Evolutionary conservation across 2,888 invertebrate genomes (phyloP), one percentile per base, ranked within the genome.

Genomic region (Punctoribates punctum): DNA sequence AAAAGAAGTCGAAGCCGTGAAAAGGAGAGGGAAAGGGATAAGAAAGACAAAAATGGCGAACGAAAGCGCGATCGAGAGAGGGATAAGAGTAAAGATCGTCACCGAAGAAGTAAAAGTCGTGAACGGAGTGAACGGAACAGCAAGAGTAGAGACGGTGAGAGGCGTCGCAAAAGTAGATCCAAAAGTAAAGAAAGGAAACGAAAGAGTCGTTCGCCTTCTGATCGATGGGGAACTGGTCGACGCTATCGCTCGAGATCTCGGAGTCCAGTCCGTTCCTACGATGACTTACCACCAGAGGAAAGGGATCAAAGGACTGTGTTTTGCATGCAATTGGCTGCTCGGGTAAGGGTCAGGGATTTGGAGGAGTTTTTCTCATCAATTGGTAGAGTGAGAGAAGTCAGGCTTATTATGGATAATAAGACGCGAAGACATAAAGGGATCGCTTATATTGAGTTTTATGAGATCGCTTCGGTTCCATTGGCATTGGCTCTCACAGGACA

Each of bases 301-400:
- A 88, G 98, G 78, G 99, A 99, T 88, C 91, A 96, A n/a, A 89
- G 99, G 51, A 99, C 99, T 65, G 94, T 99, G 6, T 98, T 99
- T 84, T 96, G 96, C 83, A 97, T 99, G 94, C 99, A 99, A 86
- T 86, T 99, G 77, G 94, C 96, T 76, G 94, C 96, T 82, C 88
- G 93, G 81, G 96, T 96, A 82, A 88, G 94, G 81, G 95, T 92
- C 75, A 89, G 95, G 80, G 98, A 98, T 85, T 86, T 98, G 79
- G 96, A 99, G 85, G 98, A 99, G 85, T 99, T 99, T 85, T 99
- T 99, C 85, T 96, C 96, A 38, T 93, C 96, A 78, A 97, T 99
- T 77, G 99, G 99, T 65, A 96, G 96, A 88, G 96, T 96, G 81
- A 89, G 96, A 81, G 99, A 99, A 86, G 99, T 99, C 25, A 88